phyloP scores from a whole-genome alignment of 1,140 invertebrate species.

The Diorhabda sublineata region DNA sequence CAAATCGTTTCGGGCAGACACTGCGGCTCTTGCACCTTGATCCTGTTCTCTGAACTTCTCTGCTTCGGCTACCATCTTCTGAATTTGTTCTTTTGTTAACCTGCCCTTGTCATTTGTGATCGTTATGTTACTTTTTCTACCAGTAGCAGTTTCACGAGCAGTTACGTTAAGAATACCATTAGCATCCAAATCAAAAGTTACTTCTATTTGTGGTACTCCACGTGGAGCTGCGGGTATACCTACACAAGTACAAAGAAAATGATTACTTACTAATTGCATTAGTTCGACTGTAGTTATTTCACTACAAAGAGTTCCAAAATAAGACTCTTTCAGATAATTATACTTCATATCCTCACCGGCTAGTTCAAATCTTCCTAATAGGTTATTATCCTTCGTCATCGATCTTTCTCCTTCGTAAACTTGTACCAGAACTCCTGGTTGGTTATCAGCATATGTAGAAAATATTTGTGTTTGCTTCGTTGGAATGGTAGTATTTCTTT shows the following conservation, averaged over 20 bases:
- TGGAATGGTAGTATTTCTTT: conserved; percentile 56
- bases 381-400: conserved; percentile 66
- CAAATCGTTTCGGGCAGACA: conserved; percentile 63
- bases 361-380: conserved; percentile 66
- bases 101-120: conserved; percentile 51
- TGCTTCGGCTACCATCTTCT: conserved; percentile 58
- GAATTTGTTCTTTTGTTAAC: conserved; percentile 48
- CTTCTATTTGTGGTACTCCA: conserved; percentile 42
- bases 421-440: conserved; percentile 55
- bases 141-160: conserved; percentile 53
- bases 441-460: conserved; percentile 44
- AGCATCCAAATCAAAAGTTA: conserved; percentile 53
- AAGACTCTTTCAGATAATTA: too few species aligned
- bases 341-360: conserved; percentile 37
- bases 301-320: not conserved
- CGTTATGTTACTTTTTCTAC: conserved; percentile 48
- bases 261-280: not conserved
- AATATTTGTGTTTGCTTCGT: conserved; percentile 52
- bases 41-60: conserved; percentile 56
- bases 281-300: not conserved
- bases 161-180: conserved; percentile 60
- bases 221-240: conserved; percentile 59
- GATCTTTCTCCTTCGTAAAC: conserved; percentile 64
- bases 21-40: conserved; percentile 50
- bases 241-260: not conserved